These are phyloP conservation scores for Enteromius unitaeniatus DNA, from an alignment of 2,797 vertebrate species.

Conservation along the genomic window DNA sequence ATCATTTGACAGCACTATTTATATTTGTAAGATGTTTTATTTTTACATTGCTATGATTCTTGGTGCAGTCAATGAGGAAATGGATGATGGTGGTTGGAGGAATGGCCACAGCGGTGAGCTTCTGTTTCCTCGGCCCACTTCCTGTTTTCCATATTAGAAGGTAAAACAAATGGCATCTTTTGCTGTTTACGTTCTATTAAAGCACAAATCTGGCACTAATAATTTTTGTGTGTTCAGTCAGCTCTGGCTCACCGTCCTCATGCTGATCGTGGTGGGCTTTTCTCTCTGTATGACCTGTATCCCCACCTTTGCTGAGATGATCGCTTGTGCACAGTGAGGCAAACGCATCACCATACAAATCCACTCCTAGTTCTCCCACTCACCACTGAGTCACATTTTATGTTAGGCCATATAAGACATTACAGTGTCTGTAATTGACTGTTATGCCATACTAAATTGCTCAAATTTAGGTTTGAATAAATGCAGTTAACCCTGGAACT, in stretches of 20 bases:
- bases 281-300: slow-evolving; percentile 88
- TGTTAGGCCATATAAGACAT: not conserved
- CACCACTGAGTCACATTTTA: not conserved
- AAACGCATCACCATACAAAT: not conserved
- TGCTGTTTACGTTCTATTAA: not conserved
- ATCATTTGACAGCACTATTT: no score
- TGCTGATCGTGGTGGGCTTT: slow-evolving; percentile 86
- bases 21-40: no score
- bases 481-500: not conserved
- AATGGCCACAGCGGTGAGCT: slow-evolving; percentile 79
- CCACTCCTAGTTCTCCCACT: not conserved
- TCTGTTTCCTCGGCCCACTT: slow-evolving; percentile 87
- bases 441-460: not conserved
- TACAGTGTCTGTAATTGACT: not conserved
- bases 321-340: slow-evolving; percentile 88
- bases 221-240: slow-evolving; percentile 76
- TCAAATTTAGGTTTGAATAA: not conserved
- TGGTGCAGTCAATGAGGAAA: slow-evolving; percentile 80
- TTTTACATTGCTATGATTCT: not conserved
- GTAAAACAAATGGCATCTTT: slow-evolving; percentile 68
- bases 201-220: not conserved
- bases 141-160: slow-evolving; percentile 87
- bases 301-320: slow-evolving; percentile 90
- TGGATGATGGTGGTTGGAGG: slow-evolving; percentile 85
- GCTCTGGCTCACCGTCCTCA: slow-evolving; percentile 88